These are phyloP conservation scores for Beroe ovata DNA, from an alignment of 37 sponge, comb jelly and placozoan species.

Conservation along the genomic window DNA sequence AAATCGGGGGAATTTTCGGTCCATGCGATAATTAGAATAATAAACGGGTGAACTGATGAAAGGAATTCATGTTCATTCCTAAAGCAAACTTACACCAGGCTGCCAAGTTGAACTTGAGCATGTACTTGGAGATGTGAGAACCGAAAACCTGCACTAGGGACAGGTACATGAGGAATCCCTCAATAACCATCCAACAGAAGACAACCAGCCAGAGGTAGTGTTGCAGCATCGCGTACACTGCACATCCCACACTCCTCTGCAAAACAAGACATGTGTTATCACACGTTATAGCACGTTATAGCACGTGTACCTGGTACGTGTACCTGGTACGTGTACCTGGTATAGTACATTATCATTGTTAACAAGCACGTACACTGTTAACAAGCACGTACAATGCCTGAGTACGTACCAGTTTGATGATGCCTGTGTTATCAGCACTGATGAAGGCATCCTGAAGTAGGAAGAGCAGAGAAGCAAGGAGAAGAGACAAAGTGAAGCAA, in stretches of 20 bases:
- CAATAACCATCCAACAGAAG: constrained; percentile 58
- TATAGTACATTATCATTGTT: too few relatives aligned
- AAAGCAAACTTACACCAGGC: constrained; percentile 53
- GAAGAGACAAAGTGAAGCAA: constrained; percentile 34
- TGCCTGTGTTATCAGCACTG: neutral
- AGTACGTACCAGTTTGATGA: constrained; percentile 47
- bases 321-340: too few relatives aligned
- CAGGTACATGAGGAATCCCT: constrained; percentile 64
- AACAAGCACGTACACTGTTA: too few relatives aligned
- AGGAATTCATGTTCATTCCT: too few relatives aligned
- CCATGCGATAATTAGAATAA: too few relatives aligned
- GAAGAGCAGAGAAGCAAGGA: constrained; percentile 33
- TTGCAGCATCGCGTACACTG: constrained; percentile 61
- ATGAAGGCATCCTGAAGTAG: constrained; percentile 49
- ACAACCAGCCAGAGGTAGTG: constrained; percentile 67
- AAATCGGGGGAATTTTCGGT: too few relatives aligned
- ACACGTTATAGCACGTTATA: too few relatives aligned
- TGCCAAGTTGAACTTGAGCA: constrained; percentile 64
- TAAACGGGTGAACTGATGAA: too few relatives aligned
- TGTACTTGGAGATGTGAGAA: constrained; percentile 65
- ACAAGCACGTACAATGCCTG: too few relatives aligned
- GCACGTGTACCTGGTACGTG: too few relatives aligned
- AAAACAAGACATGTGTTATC: too few relatives aligned
- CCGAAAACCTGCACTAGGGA: constrained; percentile 66
- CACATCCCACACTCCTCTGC: constrained; percentile 17